phyloP scores from a whole-genome alignment of 2,888 invertebrate species.

The Nycteola revayana region DNA sequence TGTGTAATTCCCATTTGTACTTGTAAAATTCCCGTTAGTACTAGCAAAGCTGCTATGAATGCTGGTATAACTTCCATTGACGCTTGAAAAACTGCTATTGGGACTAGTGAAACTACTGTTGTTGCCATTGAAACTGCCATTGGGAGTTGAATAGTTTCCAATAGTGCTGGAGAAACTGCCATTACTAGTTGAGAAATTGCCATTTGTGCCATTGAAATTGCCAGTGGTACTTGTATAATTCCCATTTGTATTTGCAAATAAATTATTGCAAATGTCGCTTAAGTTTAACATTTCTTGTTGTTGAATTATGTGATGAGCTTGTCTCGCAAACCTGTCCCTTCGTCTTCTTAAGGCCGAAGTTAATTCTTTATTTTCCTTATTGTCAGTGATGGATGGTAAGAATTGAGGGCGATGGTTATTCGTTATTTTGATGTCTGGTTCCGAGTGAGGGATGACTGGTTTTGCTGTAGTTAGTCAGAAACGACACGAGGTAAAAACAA shows the following conservation, averaged over 20 bases:
- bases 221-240: slow-evolving; percentile 12
- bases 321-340: slow-evolving; percentile 91
- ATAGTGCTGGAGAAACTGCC: slow-evolving; percentile 18
- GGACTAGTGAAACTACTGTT: slow-evolving; percentile 24
- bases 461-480: slow-evolving; percentile 67
- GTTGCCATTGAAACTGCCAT: slow-evolving; percentile 19
- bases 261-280: slow-evolving; percentile 47
- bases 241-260: slow-evolving; percentile 36
- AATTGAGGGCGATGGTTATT: slow-evolving; percentile 45
- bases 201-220: slow-evolving; percentile 8
- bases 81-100: slow-evolving; percentile 18
- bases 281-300: slow-evolving; percentile 85
- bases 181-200: slow-evolving; percentile 15
- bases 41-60: slow-evolving; percentile 17
- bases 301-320: slow-evolving; percentile 91
- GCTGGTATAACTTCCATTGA: slow-evolving; percentile 18
- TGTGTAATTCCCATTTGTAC: slow-evolving; percentile 26
- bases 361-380: slow-evolving; percentile 85
- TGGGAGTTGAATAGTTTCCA: slow-evolving; percentile 22
- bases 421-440: slow-evolving; percentile 49
- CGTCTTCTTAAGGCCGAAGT: slow-evolving; percentile 90
- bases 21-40: slow-evolving; percentile 20
- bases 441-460: slow-evolving; percentile 46
- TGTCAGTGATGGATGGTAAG: slow-evolving; percentile 55
- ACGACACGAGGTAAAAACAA: slow-evolving; percentile 25